phyloP scores from a whole-genome alignment of 2,113 vertebrate genomes.

The Grallaria varia region DNA sequence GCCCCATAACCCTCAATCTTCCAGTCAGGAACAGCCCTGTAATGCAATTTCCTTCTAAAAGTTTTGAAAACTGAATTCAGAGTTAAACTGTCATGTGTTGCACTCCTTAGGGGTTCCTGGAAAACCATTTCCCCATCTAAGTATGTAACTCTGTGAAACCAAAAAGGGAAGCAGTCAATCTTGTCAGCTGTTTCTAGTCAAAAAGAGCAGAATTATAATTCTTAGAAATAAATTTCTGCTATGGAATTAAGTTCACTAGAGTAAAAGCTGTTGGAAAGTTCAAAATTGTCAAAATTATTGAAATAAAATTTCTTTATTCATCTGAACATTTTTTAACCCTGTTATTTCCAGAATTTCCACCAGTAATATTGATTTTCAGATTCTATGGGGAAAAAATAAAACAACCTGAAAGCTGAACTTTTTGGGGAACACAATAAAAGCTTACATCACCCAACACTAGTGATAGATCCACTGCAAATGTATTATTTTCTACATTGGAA shows the following conservation, averaged over 20 bases:
- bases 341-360: not conserved
- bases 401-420: not conserved
- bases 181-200: slow-evolving; percentile 18
- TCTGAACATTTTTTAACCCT: not conserved
- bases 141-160: not conserved
- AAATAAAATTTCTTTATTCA: not conserved
- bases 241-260: not conserved
- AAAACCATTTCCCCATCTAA: slow-evolving; percentile 3
- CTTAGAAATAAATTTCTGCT: slow-evolving; percentile 4
- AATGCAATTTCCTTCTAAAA: not conserved
- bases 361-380: not conserved
- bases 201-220: not conserved
- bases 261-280: not conserved
- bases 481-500: not conserved
- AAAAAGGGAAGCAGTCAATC: slow-evolving; percentile 17
- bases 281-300: not conserved
- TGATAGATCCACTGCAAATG: not conserved
- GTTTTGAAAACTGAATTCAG: not conserved
- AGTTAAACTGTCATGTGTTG: not conserved
- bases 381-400: not conserved
- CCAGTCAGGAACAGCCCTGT: not conserved
- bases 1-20: not conserved
- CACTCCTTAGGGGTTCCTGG: not conserved
- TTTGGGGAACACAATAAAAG: not conserved
- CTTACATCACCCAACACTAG: not conserved